Evolutionary conservation across 2,888 invertebrate species (phyloP), one percentile per base, ranked within the genome.

Genomic region (Ochropleura leucogaster): DNA sequence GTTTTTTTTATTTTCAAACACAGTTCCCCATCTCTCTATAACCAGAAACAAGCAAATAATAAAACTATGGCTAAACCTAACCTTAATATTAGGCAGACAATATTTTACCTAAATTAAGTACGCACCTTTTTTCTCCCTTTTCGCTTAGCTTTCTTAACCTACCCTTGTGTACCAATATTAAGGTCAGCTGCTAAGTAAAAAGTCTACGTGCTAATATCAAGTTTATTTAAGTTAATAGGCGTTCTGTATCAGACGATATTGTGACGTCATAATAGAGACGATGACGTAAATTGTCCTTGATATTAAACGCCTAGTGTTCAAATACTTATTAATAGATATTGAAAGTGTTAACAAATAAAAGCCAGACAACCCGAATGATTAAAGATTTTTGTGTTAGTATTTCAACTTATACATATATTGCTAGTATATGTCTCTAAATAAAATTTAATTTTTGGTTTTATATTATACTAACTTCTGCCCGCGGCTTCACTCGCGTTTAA

Each of bases 151-250:
- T 63, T 30, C 46, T 30, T 75, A 49, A 66, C n/a, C 62, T 49
- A 71, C 59, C 64, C 30, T 79, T 72, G 74, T 69, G 51, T 66
- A 74, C 57, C 16, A 44, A 74, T 62, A 79, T 70, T 75, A 59
- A 80, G 76, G 81, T 68, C 67, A n/a, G 0, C 8, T 0, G 18
- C 57, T 70, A 67, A 80, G 65, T 80, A 76, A 81, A 81, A 76
- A 62, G 12, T 76, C 71, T 77, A 65, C 63, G 70, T 76, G 76
- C 8, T 75, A 59, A 55, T 64, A 42, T 68, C 18, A 64, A 64
- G 63, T 79, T 80, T 80, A 74, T 74, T 79, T 74, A 80, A 76
- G 62, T 64, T 63, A 59, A 64, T 70, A 80, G 60, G 75, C 49
- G 20, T 68, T 68, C 40, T 57, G 44, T 64, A 60, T 64, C 53